phyloP scores from a whole-genome alignment of 1,140 invertebrate species.

The Acromyrmex charruanus region DNA sequence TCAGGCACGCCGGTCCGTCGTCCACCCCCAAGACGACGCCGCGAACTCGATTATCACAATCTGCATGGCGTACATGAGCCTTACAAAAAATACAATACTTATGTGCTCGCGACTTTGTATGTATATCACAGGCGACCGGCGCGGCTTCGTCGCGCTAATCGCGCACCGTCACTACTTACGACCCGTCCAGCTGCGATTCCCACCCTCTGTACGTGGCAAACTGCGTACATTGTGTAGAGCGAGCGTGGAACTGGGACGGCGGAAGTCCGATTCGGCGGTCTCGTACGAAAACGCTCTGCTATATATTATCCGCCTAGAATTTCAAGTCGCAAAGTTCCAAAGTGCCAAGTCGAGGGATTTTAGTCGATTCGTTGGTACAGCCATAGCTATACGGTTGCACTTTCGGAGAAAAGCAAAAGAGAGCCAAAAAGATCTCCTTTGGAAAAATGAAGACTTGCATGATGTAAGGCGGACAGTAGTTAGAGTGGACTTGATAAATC shows the following conservation, averaged over 20 bases:
- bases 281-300: conserved; percentile 4
- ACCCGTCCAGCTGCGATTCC: conserved; percentile 27
- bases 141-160: too few relatives aligned
- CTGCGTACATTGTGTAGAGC: not conserved
- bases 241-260: conserved; percentile 40
- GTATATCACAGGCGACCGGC: conserved; percentile 73
- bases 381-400: too few relatives aligned
- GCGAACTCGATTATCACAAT: conserved; percentile 86
- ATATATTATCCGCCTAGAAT: conserved; percentile 42
- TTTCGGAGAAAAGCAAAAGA: not conserved
- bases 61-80: conserved; percentile 81
- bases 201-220: not conserved
- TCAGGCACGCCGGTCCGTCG: conserved; percentile 72
- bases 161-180: conserved; percentile 31
- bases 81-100: conserved; percentile 86
- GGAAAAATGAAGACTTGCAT: not conserved
- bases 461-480: not conserved
- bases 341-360: conserved; percentile 46
- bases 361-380: not conserved
- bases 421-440: not conserved
- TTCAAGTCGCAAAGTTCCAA: conserved; percentile 57
- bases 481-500: not conserved
- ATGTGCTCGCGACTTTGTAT: conserved; percentile 79
- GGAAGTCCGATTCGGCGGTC: conserved; percentile 52
- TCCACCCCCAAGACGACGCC: conserved; percentile 77